Evolutionary conservation across 2,797 vertebrate genomes (phyloP).

Genomic region (Sebastes dallii): DNA sequence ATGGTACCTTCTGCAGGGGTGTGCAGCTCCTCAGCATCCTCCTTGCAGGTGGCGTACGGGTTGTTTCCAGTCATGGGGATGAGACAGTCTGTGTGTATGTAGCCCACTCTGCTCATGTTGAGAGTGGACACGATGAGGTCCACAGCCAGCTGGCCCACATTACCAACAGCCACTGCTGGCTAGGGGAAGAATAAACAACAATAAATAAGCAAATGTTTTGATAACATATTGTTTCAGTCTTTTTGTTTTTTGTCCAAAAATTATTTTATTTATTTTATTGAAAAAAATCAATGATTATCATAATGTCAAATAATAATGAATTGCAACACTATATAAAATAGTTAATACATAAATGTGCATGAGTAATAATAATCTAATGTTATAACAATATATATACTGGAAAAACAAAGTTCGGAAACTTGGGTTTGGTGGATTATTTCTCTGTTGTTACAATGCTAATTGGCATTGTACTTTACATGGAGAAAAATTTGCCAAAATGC

Average conservation of each 20-base stretch:
- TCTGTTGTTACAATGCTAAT: too few species aligned
- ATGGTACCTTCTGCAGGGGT: constrained; percentile 90
- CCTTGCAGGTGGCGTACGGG: constrained; percentile 86
- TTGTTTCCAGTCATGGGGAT: constrained; percentile 95
- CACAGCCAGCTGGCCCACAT: constrained; percentile 92
- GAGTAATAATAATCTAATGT: background rate
- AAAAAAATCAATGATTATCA: background rate
- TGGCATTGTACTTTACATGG: too few species aligned
- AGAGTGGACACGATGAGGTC: constrained; percentile 94
- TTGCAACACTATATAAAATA: background rate
- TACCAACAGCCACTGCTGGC: constrained; percentile 96
- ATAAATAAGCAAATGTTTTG: background rate
- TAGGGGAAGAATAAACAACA: constrained; percentile 49
- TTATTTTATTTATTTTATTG: too few species aligned
- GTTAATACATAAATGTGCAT: background rate
- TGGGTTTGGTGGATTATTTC: too few species aligned
- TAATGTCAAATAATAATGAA: background rate
- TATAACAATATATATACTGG: background rate
- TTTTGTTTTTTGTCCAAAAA: background rate
- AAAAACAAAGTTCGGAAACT: too few species aligned
- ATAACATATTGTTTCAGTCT: background rate
- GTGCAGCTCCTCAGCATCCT: constrained; percentile 86
- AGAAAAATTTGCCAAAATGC: too few species aligned
- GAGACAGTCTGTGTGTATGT: constrained; percentile 93
- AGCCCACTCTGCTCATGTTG: constrained; percentile 87